These are phyloP conservation scores for Alectoris magna DNA, from an alignment of 2,797 vertebrate species.

Conservation along the genomic window DNA sequence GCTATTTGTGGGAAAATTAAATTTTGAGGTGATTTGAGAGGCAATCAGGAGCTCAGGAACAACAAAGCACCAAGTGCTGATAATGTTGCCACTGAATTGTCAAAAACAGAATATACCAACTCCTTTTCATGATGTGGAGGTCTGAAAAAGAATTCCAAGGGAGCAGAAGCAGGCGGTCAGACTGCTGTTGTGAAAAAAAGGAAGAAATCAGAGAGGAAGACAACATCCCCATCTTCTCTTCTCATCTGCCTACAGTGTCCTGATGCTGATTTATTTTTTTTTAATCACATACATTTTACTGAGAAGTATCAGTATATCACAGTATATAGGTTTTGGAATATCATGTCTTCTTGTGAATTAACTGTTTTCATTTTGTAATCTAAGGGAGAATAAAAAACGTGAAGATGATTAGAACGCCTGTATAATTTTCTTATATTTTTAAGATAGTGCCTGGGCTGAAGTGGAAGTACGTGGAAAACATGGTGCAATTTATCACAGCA, in stretches of 20 bases:
- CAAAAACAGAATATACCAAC: neutral
- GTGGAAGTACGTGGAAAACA: neutral
- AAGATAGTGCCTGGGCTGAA: neutral
- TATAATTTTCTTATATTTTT: neutral
- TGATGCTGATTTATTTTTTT: neutral
- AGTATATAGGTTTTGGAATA: neutral
- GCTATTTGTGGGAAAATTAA: slow-evolving; percentile 28
- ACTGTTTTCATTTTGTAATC: neutral
- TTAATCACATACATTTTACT: neutral
- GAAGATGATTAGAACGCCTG: neutral
- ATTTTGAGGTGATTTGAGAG: slow-evolving; percentile 25
- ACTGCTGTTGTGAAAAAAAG: neutral
- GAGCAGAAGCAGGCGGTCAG: neutral
- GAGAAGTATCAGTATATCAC: neutral
- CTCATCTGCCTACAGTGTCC: neutral
- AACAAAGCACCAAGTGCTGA: slow-evolving; percentile 5
- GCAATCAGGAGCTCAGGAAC: slow-evolving; percentile 27
- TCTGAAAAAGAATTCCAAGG: neutral
- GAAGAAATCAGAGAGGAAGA: neutral
- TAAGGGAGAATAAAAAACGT: neutral
- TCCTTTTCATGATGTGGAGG: neutral
- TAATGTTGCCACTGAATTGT: neutral
- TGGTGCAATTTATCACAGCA: neutral
- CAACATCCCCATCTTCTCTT: neutral
- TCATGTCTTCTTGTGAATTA: neutral